Evolutionary conservation across 2,888 invertebrate genomes (phyloP).

Genomic region (Agrotis segetum): DNA sequence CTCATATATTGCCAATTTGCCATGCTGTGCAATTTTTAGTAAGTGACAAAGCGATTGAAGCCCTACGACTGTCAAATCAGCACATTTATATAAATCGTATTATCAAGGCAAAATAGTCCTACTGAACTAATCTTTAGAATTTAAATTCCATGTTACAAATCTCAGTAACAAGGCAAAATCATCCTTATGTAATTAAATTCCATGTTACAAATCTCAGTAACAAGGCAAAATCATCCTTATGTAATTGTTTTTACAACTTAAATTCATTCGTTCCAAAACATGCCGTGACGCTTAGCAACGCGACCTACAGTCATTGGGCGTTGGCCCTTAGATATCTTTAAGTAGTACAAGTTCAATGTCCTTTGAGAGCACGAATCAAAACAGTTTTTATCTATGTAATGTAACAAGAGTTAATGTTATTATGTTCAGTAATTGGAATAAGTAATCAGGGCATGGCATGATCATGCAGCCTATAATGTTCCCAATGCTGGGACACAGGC

Average conservation of each 20-base stretch:
- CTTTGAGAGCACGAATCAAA: conserved; percentile 25
- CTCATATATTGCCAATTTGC: too few species aligned
- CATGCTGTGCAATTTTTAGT: neutral
- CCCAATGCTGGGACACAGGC: too few species aligned
- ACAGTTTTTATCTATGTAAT: conserved; percentile 13
- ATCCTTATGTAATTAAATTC: rapidly evolving
- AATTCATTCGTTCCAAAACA: neutral
- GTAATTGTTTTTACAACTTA: neutral
- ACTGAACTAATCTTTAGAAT: neutral
- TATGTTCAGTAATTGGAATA: neutral
- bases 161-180: neutral
- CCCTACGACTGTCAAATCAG: neutral
- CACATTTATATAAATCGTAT: too few species aligned
- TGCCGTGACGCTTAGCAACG: neutral
- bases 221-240: neutral
- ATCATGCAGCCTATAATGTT: neutral
- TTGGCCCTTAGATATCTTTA: conserved; percentile 27
- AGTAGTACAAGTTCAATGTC: conserved; percentile 43
- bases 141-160: neutral
- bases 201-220: neutral
- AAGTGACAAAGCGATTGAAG: neutral
- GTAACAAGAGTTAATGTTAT: neutral
- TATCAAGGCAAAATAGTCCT: neutral
- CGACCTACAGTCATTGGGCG: neutral
- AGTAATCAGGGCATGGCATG: neutral